Evolutionary conservation across 2,888 invertebrate species (phyloP), one percentile per base, ranked within the genome.

Genomic region (Nesidiocoris tenuis): DNA sequence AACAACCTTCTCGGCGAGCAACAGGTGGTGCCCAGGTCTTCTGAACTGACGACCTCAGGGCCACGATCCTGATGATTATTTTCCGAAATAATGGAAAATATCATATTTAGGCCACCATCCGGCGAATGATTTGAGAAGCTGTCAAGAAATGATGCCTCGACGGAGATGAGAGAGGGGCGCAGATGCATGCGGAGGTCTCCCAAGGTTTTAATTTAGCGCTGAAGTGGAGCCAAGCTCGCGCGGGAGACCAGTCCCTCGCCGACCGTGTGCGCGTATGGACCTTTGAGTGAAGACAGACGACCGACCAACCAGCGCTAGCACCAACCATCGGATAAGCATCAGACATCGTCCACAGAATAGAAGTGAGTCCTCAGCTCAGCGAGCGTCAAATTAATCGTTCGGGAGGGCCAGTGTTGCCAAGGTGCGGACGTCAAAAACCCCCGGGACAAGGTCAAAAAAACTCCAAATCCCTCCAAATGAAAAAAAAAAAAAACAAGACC

Each of bases 171-270:
- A 76, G 72, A 54, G 59, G 65, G 59, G 68, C n/a, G 64, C 59
- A 75, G 74, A 74, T 68, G 56, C 61, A 64, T 39, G 71, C 68
- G 56, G 39, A 39, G 39, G 70, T 63, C 74, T 56, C 61, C 63
- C 54, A 65, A 61, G 70, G 68, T 74, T 77, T 77, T 77, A 77
- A 77, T 75, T 77, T 77, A 77, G 77, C 77, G 77, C 74, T 77
- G 77, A 67, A 63, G 61, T 64, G 39, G 61, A 57, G 56, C 74
- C 74, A 75, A 77, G 76, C 25, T 61, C 39, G 72, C 72, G 72
- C 39, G 39, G 39, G 39, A 39, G 39, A 54, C 72, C 72, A 72
- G 72, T 72, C 72, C 61, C 72, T 63, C 39, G 19, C 72, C 72
- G 72, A 72, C 72, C 54, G 72, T 54, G 61, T 72, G 72, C 72